These are phyloP conservation scores for Sardinella longiceps DNA, from an alignment of 2,797 vertebrate genomes.

Conservation along the genomic window DNA sequence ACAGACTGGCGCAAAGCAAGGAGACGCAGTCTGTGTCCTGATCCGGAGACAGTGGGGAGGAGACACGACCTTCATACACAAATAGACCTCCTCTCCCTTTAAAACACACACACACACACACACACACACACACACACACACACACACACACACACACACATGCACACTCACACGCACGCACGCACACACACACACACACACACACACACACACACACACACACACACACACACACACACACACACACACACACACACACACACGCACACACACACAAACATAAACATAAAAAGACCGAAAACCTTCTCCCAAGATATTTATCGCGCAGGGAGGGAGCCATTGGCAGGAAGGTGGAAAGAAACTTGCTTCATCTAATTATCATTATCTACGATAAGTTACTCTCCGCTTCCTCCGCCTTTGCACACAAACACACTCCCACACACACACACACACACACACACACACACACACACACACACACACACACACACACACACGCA, in stretches of 20 bases:
- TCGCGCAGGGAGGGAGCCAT: constrained; percentile 48
- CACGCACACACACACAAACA: too few relatives aligned
- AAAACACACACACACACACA: too few relatives aligned
- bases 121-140: too few relatives aligned
- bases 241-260: too few relatives aligned
- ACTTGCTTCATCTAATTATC: constrained; percentile 56
- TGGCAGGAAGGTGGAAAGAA: constrained; percentile 47
- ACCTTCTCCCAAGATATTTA: constrained; percentile 55
- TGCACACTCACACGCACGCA: too few relatives aligned
- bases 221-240: too few relatives aligned
- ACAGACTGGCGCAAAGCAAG: constrained; percentile 23
- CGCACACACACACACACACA: too few relatives aligned
- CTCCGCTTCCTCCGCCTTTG: not conserved
- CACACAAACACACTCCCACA: too few relatives aligned
- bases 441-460: too few relatives aligned
- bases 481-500: not conserved
- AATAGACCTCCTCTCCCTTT: constrained; percentile 56
- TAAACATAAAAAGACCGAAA: constrained; percentile 26
- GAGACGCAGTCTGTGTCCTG: constrained; percentile 36
- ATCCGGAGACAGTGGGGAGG: constrained; percentile 47
- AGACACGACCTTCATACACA: constrained; percentile 64
- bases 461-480: not conserved
- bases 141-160: too few relatives aligned
- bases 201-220: too few relatives aligned
- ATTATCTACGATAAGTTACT: not conserved